Conservation (phyloP, 2,797 vertebrate species). For the Falco peregrinus region DNA sequence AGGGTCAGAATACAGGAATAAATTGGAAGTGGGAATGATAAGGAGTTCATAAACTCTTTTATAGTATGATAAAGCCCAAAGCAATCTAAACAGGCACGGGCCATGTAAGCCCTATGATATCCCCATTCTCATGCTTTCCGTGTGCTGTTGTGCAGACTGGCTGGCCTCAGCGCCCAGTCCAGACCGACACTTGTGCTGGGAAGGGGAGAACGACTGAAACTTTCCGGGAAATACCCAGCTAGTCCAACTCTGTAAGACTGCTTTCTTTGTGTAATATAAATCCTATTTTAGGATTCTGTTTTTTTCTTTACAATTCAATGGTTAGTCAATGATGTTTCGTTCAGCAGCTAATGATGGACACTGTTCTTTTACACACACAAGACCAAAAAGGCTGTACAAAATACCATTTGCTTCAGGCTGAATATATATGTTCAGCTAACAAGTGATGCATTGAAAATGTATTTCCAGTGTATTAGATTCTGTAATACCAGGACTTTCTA, state of each 20-base stretch:
- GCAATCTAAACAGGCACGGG: background rate
- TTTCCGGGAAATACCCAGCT: background rate
- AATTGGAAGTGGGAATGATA: background rate
- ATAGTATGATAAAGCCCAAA: background rate
- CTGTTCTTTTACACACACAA: background rate
- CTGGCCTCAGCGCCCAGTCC: background rate
- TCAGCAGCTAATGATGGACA: background rate
- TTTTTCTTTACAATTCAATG: background rate
- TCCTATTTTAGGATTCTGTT: background rate
- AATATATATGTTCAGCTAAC: background rate
- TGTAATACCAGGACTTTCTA: background rate
- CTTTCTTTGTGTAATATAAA: background rate
- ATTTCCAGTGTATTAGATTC: slow-evolving; percentile 11
- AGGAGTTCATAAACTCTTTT: background rate
- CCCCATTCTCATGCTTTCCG: background rate
- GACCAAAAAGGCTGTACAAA: background rate
- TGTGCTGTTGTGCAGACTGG: background rate
- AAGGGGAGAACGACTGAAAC: background rate
- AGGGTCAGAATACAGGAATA: background rate
- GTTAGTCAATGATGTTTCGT: background rate
- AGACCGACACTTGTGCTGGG: background rate
- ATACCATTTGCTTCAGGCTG: background rate
- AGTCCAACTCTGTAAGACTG: background rate
- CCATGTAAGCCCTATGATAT: background rate
- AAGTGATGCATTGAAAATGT: slow-evolving; percentile 8